Evolutionary conservation across 2,113 vertebrate genomes (phyloP), one percentile per base, ranked within the genome.

Genomic region (Sapajus apella): DNA sequence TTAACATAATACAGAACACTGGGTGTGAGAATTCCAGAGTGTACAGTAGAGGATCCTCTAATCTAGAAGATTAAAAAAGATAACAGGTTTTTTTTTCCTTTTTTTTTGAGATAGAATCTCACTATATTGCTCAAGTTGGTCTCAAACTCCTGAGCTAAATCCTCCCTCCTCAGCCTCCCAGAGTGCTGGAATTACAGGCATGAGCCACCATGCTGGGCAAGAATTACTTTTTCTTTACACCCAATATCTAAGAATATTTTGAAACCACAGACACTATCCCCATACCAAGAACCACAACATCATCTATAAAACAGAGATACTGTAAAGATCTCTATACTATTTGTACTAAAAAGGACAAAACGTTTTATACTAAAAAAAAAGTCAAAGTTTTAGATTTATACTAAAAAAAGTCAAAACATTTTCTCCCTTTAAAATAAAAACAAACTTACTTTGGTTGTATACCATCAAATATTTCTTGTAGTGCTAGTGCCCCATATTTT

Each of bases 401-500:
- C 18, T 70, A n/a, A 68, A 92, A 96, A 56, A 85, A 52, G 3
- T 45, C 70, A 50, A 17, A 84, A 68, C 30, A 97, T 70, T 10
- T 30, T 95, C 90, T 50, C 88, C 61, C n/a, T 81, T 95, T 93
- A 32, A 77, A 84, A 25, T n/a, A 10, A 88, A 94, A 94, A 37
- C 25, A 94, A 95, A 99, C 99, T 99, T 98, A 99, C 99, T 99
- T 99, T 97, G 99, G 99, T 95, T 99, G 99, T 98, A 99, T 99
- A 97, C 98, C 99, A 98, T 99, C 99, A 98, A 99, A 99, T 97
- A 99, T 99, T 98, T 99, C 99, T 97, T 99, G 99, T 85, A 99
- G 98, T 58, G 99, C 99, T 96, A 99, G 99, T 0, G 99, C 99
- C 72, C 99, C 99, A 0, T 99, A 99, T 98, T 99, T 99, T 95